Evolutionary conservation across 2,888 invertebrate species (phyloP), one percentile per base, ranked within the genome.

Genomic region (Craniophora ligustri): DNA sequence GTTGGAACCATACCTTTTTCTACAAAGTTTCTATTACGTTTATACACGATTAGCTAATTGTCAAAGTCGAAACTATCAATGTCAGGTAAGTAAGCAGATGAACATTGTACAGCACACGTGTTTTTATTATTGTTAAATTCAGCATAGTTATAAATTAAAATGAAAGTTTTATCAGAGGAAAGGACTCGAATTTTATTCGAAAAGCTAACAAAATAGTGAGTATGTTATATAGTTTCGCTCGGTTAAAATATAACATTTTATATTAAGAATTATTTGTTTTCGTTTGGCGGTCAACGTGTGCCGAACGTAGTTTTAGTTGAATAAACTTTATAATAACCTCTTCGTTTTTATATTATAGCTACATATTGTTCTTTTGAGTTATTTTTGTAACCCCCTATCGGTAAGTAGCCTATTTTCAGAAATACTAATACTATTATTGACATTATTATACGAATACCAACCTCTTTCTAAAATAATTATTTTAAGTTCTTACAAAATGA

Each of bases 151-250:
- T n/a, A 58, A 47, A 40, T 42, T 26, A 88, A 82, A 82, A 98
- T 99, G 98, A 97, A 97, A 82, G 96, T 97, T 40, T 90, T 99
- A 78, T 97, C 97, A 19, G 98, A 98, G 76, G 98, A 98, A 79
- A 96, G 97, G 83, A 97, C 97, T 0, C 96, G 96, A 84, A 94
- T 96, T 56, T 94, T 99, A 41, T 98, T 99, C 74, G 98, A 98
- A 84, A 99, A 99, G 89, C 86, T 99, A 58, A 95, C 98, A 0
- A 98, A 98, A 95, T 99, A 97, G 98, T 98, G 93, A 96, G 97
- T 88, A 59, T 15, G 23, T 0, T 5, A 13, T 5, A 10, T 1
- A 6, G 5, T 44, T 5, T 5, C 1, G 2, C 2, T 23, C 3
- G 1, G 2, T 2, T 26, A 8, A 38, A 15, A 36, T 23, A 45